Conservation (phyloP, 1,140 invertebrate species). For the Leptinotarsa lineolata region DNA sequence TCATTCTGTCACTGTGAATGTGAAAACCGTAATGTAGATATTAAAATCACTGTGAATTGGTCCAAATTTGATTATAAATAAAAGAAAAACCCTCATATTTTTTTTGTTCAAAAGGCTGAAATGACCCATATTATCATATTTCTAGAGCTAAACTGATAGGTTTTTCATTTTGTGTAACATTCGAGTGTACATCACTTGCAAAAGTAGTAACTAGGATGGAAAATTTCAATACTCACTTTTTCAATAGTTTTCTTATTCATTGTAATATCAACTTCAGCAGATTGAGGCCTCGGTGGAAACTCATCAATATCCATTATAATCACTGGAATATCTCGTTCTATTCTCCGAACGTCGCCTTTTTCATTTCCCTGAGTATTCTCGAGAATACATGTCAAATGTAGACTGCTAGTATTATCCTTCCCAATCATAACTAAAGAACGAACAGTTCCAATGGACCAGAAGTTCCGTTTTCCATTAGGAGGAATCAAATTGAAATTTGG, state of each 20-base stretch:
- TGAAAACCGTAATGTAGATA: too few relatives aligned
- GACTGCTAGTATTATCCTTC: background rate
- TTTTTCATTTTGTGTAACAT: too few relatives aligned
- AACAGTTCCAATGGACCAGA: background rate
- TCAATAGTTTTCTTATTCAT: background rate
- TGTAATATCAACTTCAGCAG: slow-evolving; percentile 26
- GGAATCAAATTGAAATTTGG: background rate
- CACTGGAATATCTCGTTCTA: slow-evolving; percentile 26
- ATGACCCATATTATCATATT: too few relatives aligned
- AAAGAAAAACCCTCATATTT: too few relatives aligned
- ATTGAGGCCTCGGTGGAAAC: slow-evolving; percentile 33
- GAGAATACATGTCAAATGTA: background rate
- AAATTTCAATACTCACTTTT: slow-evolving; percentile 11
- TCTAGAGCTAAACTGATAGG: too few relatives aligned
- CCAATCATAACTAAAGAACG: background rate
- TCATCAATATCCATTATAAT: slow-evolving; percentile 36
- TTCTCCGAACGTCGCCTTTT: slow-evolving; percentile 24
- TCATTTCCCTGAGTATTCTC: slow-evolving; percentile 29
- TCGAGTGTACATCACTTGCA: too few relatives aligned
- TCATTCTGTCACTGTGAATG: too few relatives aligned
- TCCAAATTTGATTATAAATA: too few relatives aligned
- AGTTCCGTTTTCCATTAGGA: background rate
- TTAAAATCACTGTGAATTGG: too few relatives aligned
- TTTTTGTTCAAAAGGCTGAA: too few relatives aligned
- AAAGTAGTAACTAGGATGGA: too few relatives aligned